Evolutionary conservation across 2,797 vertebrate species (phyloP).

Genomic region (Enteromius thamalakanensis): DNA sequence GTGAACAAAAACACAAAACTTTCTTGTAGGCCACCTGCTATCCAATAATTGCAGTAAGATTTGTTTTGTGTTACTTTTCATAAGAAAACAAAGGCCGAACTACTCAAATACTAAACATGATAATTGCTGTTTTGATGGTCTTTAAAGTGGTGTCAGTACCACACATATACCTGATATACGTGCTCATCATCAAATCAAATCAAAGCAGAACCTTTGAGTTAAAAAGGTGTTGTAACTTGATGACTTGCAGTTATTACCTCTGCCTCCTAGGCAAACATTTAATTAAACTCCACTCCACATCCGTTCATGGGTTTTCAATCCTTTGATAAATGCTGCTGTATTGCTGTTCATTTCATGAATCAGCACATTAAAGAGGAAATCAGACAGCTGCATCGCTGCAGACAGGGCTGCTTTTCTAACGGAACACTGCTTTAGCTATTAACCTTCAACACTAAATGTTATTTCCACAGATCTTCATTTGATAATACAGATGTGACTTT

Average conservation of each 20-base stretch:
- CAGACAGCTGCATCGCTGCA: constrained; percentile 6
- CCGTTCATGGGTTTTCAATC: constrained; percentile 18
- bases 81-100: not conserved
- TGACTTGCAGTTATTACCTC: constrained; percentile 21
- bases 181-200: not conserved
- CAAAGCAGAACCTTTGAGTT: constrained; percentile 8
- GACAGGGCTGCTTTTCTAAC: not conserved
- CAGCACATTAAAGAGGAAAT: constrained; percentile 23
- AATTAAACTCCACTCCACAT: constrained; percentile 29
- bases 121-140: not conserved
- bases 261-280: constrained; percentile 27
- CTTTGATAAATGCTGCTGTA: constrained; percentile 28
- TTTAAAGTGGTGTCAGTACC: not conserved
- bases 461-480: not conserved
- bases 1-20: not conserved
- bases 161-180: not conserved
- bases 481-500: not conserved
- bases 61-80: not conserved
- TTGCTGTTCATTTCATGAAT: constrained; percentile 19
- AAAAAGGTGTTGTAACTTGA: constrained; percentile 24
- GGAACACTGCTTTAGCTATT: not conserved
- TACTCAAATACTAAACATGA: not conserved
- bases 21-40: not conserved
- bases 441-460: not conserved
- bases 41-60: not conserved